Evolutionary conservation across 2,797 vertebrate genomes (phyloP), one percentile per base, ranked within the genome.

Genomic region (Sylvia borin): DNA sequence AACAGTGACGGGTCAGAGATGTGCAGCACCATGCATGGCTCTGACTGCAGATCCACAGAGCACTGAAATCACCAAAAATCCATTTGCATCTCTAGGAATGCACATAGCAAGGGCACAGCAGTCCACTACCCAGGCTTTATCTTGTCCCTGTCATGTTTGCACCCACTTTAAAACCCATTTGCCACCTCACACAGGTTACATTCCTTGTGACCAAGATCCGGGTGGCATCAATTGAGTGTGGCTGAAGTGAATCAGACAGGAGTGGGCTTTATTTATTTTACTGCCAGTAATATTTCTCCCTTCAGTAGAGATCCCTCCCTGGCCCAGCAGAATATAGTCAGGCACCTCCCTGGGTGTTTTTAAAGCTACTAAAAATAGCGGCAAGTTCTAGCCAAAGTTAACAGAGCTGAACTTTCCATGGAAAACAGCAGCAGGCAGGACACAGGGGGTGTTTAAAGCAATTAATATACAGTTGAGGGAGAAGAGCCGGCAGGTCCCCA

Each of bases 391-490:
- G 96, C 96, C 97, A 96, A 96, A 96, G 93, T 96, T 95, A 96
- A 97, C 94, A 96, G 96, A 94, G 91, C 95, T 96, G 97, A 95
- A 96, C 94, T 97, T 97, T 96, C 96, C 94, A 93, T 96, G 97
- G 97, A 97, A 97, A 96, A 94, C 93, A 95, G 92, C 95, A 88
- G 80, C 42, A 3, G 75, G 57, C 92, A 76, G 88, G 88, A 86
- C 77, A 73, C 24, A 38, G 80, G 60, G 93, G 92, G 90, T 88
- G 75, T 72, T 79, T 81, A 67, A 77, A 95, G 95, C 92, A 92
- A 88, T 93, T 92, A 94, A 90, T 90, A 86, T 90, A 66, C 94
- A 95, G 92, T 36, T 93, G 87, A 87, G 2, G 43, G 45, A 58
- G 81, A 79, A 93, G 81, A 21, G 25, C 64, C 6, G 0, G 40